Evolutionary conservation across 2,888 invertebrate genomes (phyloP).

Genomic region (Oasisia sp.): DNA sequence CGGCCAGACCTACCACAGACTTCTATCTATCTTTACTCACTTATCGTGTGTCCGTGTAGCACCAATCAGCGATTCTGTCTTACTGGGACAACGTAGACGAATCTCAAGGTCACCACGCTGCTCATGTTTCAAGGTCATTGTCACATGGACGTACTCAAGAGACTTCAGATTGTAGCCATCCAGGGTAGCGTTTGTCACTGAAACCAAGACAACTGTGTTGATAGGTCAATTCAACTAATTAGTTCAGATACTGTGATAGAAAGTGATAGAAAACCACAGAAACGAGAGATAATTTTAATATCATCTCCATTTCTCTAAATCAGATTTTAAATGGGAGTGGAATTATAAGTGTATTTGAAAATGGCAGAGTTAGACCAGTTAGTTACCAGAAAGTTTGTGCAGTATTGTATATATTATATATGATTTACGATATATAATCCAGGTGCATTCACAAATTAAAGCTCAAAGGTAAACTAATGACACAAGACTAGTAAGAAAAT

Average conservation of each 20-base stretch:
- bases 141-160: slow-evolving; percentile 61
- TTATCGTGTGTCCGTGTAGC: slow-evolving; percentile 54
- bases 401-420: too few species aligned
- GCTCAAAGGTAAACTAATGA: too few species aligned
- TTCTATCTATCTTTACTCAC: slow-evolving; percentile 42
- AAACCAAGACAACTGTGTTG: background rate
- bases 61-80: slow-evolving; percentile 58
- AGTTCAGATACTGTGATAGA: background rate
- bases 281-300: background rate
- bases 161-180: slow-evolving; percentile 53
- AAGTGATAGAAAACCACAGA: background rate
- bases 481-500: background rate
- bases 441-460: too few species aligned
- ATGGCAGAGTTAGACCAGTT: too few species aligned
- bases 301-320: background rate
- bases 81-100: slow-evolving; percentile 55
- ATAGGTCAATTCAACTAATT: background rate
- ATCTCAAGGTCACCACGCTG: slow-evolving; percentile 56
- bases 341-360: background rate
- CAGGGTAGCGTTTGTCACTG: slow-evolving; percentile 51
- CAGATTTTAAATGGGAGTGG: background rate
- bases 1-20: too few species aligned
- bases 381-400: background rate
- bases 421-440: too few species aligned
- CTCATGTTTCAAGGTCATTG: slow-evolving; percentile 56